Percentiles rank a stretch among this genome's conserved stretches.
Conservation (phyloP, 2,113 vertebrate species). For the Actenoides hombroni region DNA sequence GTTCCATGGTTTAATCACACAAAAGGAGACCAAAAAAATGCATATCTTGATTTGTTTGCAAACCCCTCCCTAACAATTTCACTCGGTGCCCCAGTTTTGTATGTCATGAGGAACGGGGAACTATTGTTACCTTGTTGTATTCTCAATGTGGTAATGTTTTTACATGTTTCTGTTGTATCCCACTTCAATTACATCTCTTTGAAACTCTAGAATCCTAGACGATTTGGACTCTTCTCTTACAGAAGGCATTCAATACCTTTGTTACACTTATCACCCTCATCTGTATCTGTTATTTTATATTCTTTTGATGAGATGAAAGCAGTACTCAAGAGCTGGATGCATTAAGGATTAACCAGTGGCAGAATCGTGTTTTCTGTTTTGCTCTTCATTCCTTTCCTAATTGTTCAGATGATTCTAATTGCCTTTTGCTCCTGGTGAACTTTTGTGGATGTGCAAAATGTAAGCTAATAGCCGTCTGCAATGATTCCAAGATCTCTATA, state of each 20-base stretch:
- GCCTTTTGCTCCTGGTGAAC: constrained; percentile 19
- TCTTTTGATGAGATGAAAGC: background rate
- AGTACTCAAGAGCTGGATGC: background rate
- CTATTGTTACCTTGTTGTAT: background rate
- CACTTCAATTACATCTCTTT: background rate
- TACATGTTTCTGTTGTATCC: background rate
- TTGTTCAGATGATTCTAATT: background rate
- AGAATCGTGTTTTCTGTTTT: background rate
- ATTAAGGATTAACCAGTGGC: background rate
- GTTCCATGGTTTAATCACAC: background rate
- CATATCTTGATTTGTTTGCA: background rate
- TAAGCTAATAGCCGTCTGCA: constrained; percentile 24
- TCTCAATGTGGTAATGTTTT: background rate
- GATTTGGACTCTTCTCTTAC: background rate
- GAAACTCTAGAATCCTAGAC: background rate
- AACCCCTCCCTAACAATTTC: background rate
- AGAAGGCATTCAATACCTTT: background rate
- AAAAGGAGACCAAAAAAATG: background rate
- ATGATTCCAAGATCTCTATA: constrained; percentile 29
- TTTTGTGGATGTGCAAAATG: constrained; percentile 7
- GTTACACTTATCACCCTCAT: background rate
- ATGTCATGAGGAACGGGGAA: background rate
- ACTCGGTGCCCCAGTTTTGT: background rate
- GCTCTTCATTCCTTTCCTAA: background rate
- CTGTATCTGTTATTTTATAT: background rate